Conservation (phyloP, 2,888 invertebrate species). For the Ferrisia virgata region DNA sequence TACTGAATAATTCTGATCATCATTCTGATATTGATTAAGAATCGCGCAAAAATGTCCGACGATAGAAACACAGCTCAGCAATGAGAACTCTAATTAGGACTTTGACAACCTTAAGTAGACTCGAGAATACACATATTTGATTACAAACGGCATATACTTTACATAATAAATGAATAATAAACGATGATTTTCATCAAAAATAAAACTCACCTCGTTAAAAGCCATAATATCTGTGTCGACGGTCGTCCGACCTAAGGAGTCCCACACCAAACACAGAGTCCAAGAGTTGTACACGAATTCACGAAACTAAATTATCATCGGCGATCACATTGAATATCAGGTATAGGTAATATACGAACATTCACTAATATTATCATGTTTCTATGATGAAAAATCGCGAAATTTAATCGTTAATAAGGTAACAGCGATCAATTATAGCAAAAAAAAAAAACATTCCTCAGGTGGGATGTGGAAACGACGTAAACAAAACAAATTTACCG, state of each 20-base stretch:
- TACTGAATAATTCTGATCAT: not conserved
- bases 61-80: not conserved
- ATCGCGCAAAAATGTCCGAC: not conserved
- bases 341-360: not conserved
- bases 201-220: constrained; percentile 26
- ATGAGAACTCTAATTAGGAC: not conserved
- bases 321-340: not conserved
- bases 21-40: not conserved
- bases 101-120: not conserved
- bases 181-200: not conserved
- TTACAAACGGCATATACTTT: not conserved
- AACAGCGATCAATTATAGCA: not conserved
- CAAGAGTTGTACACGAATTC: not conserved
- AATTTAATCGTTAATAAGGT: not conserved
- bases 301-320: not conserved
- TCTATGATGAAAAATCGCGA: not conserved
- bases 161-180: not conserved
- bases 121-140: not conserved
- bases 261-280: not conserved
- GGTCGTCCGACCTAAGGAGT: not conserved
- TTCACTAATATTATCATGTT: not conserved
- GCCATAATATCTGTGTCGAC: constrained; percentile 29
- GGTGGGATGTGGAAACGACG: constrained; percentile 40
- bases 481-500: constrained; percentile 33
- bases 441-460: constrained; percentile 41